These are phyloP conservation scores for Trichogramma dendrolimi DNA, from an alignment of 2,888 invertebrate genomes.

Conservation along the genomic window DNA sequence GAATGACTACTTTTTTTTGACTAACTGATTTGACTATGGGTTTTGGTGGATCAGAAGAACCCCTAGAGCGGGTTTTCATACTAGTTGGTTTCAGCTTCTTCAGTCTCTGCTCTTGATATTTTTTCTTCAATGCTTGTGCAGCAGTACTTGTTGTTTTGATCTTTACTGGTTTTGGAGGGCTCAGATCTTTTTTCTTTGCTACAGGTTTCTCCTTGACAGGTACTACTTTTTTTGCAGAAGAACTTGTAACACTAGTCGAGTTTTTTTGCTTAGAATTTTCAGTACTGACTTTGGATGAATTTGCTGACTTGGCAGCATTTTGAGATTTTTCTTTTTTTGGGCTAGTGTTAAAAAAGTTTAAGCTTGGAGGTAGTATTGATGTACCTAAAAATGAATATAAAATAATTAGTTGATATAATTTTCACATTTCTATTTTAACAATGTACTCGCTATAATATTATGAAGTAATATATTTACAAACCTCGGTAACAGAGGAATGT, in stretches of 20 bases:
- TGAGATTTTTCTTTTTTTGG: conserved; percentile 41
- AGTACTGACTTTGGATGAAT: conserved; percentile 19
- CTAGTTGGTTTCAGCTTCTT: conserved; percentile 46
- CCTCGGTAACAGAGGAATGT: conserved; percentile 81
- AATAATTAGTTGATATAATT: not conserved
- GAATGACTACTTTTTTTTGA: conserved; percentile 12
- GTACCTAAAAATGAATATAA: conserved; percentile 37
- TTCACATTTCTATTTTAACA: not conserved
- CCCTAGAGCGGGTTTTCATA: conserved; percentile 55
- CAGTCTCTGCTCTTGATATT: conserved; percentile 61
- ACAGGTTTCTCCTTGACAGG: conserved; percentile 42
- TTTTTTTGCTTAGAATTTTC: conserved; percentile 4
- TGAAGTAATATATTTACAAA: conserved; percentile 36
- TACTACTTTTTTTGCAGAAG: conserved; percentile 35
- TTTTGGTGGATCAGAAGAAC: conserved; percentile 28
- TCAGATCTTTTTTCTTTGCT: conserved; percentile 37
- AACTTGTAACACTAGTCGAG: conserved; percentile 24
- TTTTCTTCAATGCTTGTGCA: conserved; percentile 58
- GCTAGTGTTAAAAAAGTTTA: conserved; percentile 64
- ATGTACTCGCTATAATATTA: not conserved
- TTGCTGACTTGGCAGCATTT: conserved; percentile 25
- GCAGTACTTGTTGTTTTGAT: conserved; percentile 48
- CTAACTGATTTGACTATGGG: not conserved
- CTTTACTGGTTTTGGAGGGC: conserved; percentile 30
- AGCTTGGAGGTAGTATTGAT: conserved; percentile 65